Evolutionary conservation across 2,797 vertebrate species (phyloP).

Genomic region (Xerus rutilus): DNA sequence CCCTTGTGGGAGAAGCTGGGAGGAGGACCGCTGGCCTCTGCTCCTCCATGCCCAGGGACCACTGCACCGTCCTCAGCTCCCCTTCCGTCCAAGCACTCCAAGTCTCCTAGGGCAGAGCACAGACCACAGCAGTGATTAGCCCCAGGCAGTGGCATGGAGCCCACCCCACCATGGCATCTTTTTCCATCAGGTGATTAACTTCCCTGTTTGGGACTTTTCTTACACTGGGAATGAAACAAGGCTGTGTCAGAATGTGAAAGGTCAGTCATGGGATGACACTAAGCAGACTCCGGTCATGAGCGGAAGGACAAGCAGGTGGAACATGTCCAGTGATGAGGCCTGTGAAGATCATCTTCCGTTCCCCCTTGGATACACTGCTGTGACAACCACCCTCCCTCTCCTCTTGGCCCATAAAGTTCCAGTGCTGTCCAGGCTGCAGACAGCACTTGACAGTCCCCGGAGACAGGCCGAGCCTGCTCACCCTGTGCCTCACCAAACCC

Average conservation of each 20-base stretch:
- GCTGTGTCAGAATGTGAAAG: neutral
- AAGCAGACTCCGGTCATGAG: accelerated
- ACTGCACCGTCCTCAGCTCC: accelerated
- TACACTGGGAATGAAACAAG: no score
- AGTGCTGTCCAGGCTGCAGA: neutral
- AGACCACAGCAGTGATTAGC: accelerated
- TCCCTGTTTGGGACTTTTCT: neutral
- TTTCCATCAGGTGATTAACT: neutral
- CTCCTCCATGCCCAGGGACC: accelerated
- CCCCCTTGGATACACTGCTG: neutral
- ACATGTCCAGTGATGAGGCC: neutral
- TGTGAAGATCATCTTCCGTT: accelerated
- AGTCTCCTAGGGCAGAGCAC: neutral
- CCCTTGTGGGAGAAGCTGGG: no score
- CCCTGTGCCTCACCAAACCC: accelerated
- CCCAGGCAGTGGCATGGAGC: accelerated
- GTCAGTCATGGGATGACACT: neutral
- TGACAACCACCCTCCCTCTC: neutral
- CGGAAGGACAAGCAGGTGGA: neutral
- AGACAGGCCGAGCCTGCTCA: neutral
- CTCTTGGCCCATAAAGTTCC: neutral
- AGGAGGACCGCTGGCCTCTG: neutral
- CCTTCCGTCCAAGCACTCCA: accelerated
- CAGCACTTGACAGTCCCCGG: accelerated
- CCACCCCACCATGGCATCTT: neutral